Percentiles rank a stretch among this genome's conserved stretches.
Conservation (phyloP, 2,888 invertebrate genomes). For the Ectemnius lituratus region DNA sequence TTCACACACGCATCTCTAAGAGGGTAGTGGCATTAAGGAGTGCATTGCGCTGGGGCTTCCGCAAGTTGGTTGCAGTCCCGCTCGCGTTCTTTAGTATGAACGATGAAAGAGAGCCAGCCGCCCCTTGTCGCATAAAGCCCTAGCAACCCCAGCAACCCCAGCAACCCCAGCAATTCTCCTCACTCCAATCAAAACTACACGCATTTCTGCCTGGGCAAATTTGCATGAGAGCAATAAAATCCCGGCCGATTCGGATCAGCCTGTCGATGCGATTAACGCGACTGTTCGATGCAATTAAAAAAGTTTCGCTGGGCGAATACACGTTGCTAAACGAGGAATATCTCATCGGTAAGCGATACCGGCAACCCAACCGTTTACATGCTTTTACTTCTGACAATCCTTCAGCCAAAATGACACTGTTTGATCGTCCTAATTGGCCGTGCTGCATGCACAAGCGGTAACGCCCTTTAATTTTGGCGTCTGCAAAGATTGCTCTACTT, state of each 20-base stretch:
- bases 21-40: slow-evolving; percentile 29
- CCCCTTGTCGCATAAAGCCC: no score
- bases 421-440: slow-evolving; percentile 56
- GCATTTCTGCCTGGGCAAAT: no score
- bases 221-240: no score
- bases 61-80: slow-evolving; percentile 63
- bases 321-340: neutral
- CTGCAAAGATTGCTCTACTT: neutral
- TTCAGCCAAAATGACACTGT: slow-evolving; percentile 24
- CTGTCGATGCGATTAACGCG: no score
- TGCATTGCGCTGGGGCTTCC: slow-evolving; percentile 36
- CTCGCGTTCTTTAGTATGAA: no score
- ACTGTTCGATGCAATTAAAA: no score
- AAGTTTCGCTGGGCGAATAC: no score
- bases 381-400: slow-evolving; percentile 26
- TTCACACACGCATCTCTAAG: slow-evolving; percentile 26
- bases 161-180: no score
- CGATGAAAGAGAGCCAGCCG: no score
- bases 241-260: no score
- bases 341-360: slow-evolving; percentile 35
- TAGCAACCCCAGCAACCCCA: no score
- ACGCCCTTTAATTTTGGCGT: neutral
- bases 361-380: slow-evolving; percentile 35
- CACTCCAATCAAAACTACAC: no score
- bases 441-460: slow-evolving; percentile 29